phyloP scores from a whole-genome alignment of 1,140 invertebrate species.

The Sycophaga agraensis region DNA sequence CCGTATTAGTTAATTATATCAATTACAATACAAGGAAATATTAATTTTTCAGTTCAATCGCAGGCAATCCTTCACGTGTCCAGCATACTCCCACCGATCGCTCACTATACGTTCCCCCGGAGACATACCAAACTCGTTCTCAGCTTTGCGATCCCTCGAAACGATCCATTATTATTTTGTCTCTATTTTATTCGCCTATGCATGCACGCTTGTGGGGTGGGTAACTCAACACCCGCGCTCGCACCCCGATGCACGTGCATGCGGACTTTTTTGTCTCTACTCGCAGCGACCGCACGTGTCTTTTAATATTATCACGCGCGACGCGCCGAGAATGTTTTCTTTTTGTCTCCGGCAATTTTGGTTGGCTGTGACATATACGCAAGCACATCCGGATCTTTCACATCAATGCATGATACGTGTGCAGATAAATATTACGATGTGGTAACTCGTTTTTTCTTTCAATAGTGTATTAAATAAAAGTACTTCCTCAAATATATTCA shows the following conservation, averaged over 20 bases:
- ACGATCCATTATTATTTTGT: not conserved
- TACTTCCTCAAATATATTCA: too few species aligned
- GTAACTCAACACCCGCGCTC: too few species aligned
- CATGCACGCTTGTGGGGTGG: too few species aligned
- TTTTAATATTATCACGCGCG: slow-evolving; percentile 6
- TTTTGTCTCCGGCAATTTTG: not conserved
- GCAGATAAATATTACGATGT: not conserved
- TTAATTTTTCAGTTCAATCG: too few species aligned
- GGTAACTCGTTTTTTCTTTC: too few species aligned
- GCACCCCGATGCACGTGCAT: not conserved
- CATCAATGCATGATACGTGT: not conserved
- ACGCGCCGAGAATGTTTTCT: not conserved
- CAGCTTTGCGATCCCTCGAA: not conserved
- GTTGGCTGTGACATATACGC: too few species aligned
- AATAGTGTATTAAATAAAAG: too few species aligned
- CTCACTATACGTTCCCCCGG: too few species aligned
- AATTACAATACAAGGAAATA: too few species aligned
- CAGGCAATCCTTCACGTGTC: too few species aligned
- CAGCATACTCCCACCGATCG: too few species aligned
- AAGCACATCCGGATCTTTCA: not conserved
- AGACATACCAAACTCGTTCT: not conserved
- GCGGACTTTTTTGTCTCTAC: not conserved
- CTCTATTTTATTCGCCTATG: not conserved
- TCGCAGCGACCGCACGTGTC: not conserved
- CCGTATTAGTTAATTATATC: too few species aligned